Conservation (phyloP, 2,113 vertebrate species). For the Origma solitaria region DNA sequence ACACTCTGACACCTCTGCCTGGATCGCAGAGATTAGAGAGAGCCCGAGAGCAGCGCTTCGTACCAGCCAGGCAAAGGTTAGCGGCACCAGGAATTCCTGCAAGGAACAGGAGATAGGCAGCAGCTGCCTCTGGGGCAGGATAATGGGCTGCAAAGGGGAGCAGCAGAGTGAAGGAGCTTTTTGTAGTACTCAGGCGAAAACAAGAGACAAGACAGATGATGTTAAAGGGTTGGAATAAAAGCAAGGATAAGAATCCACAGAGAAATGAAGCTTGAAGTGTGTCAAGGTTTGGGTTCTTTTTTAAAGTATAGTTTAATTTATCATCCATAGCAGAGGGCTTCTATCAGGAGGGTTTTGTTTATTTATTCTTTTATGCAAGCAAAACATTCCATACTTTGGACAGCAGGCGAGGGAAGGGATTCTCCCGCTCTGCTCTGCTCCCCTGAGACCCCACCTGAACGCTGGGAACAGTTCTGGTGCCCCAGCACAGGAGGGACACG, state of each 20-base stretch:
- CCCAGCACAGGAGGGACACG: accelerated
- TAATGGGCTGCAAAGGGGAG: slow-evolving; percentile 46
- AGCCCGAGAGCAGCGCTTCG: slow-evolving; percentile 5
- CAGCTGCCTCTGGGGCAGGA: slow-evolving; percentile 14
- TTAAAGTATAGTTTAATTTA: not conserved
- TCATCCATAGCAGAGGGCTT: not conserved
- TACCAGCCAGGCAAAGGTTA: slow-evolving; percentile 65
- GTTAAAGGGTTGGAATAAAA: slow-evolving; percentile 17
- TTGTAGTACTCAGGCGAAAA: slow-evolving; percentile 17
- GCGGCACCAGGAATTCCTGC: slow-evolving; percentile 23
- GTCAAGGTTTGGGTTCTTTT: not conserved
- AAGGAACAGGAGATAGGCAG: not conserved
- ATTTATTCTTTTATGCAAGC: not conserved
- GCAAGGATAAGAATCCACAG: not conserved
- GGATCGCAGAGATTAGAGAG: slow-evolving; percentile 71
- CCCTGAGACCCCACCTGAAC: not conserved
- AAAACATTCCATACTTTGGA: not conserved
- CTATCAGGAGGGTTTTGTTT: not conserved
- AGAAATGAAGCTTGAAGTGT: not conserved
- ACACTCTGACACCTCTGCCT: slow-evolving; percentile 70
- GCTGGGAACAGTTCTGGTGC: not conserved
- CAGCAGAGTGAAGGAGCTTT: slow-evolving; percentile 29
- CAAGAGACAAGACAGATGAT: slow-evolving; percentile 29
- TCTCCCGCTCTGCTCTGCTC: not conserved
- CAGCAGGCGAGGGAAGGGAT: not conserved